Evolutionary conservation across 2,888 invertebrate genomes (phyloP).

Genomic region (Zelleria hepariella): DNA sequence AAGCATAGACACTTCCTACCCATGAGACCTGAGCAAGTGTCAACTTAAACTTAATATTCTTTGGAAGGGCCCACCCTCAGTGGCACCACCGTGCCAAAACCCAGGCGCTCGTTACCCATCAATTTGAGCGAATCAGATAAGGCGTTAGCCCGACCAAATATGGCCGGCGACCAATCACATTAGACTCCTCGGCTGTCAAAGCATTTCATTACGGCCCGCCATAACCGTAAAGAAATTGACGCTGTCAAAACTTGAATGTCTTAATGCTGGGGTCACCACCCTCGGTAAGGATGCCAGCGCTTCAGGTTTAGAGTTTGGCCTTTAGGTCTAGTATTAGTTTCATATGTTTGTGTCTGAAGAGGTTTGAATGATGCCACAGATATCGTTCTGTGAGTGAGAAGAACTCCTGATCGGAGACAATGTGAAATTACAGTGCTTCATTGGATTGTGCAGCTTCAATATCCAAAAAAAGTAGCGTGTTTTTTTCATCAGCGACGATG

Average conservation of each 20-base stretch:
- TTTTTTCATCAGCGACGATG: background rate
- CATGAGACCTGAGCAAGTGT: too few relatives aligned
- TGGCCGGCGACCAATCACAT: constrained; percentile 34
- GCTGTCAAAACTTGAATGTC: constrained; percentile 40
- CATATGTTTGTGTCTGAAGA: too few relatives aligned
- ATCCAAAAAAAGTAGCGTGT: too few relatives aligned
- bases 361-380: too few relatives aligned
- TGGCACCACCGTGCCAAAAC: background rate
- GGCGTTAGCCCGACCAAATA: constrained; percentile 16
- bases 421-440: too few relatives aligned
- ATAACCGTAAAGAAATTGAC: constrained; percentile 33
- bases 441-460: too few relatives aligned
- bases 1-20: too few relatives aligned
- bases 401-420: too few relatives aligned
- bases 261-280: constrained; percentile 27
- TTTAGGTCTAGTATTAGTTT: too few relatives aligned
- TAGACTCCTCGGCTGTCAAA: constrained; percentile 35
- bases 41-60: background rate
- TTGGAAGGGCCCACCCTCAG: background rate
- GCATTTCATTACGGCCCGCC: constrained; percentile 32
- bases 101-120: constrained; percentile 9
- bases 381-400: too few relatives aligned
- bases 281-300: background rate
- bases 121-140: constrained; percentile 5
- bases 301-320: too few relatives aligned